phyloP scores from a whole-genome alignment of 2,113 vertebrate species.

The Piliocolobus tephrosceles region DNA sequence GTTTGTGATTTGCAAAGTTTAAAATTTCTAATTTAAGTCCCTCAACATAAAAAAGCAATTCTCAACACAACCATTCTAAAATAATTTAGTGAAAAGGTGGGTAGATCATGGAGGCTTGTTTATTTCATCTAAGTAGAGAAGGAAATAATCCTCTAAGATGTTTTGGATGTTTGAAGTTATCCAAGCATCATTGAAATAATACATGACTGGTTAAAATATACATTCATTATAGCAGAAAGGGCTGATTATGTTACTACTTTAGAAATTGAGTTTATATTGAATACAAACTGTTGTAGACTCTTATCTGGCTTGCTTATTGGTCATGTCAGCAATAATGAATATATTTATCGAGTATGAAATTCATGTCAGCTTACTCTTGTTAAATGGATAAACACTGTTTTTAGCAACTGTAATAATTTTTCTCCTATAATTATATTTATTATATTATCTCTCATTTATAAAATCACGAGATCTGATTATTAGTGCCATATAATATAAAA shows the following conservation, averaged over 20 bases:
- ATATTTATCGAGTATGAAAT: not conserved
- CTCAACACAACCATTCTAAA: not conserved
- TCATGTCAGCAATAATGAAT: not conserved
- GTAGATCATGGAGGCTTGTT: not conserved
- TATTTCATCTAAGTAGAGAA: not conserved
- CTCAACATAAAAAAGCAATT: not conserved
- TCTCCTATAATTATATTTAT: slow-evolving; percentile 16
- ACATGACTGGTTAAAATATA: slow-evolving; percentile 13
- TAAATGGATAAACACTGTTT: slow-evolving; percentile 12
- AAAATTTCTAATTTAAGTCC: slow-evolving; percentile 10
- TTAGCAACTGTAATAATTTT: not conserved
- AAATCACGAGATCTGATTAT: not conserved
- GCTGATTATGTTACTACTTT: not conserved
- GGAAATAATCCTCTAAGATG: not conserved
- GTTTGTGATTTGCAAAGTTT: slow-evolving; percentile 37
- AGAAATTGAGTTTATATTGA: slow-evolving; percentile 10
- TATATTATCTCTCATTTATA: not conserved
- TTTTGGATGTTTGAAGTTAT: slow-evolving; percentile 40
- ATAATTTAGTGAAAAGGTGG: not conserved
- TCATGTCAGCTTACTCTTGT: not conserved
- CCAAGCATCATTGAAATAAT: slow-evolving; percentile 33
- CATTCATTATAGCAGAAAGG: not conserved
- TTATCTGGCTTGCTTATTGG: not conserved
- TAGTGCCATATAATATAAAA: slow-evolving; percentile 15
- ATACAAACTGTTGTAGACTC: not conserved